Evolutionary conservation across 2,797 vertebrate species (phyloP).

Genomic region (Pempheris klunzingeri): DNA sequence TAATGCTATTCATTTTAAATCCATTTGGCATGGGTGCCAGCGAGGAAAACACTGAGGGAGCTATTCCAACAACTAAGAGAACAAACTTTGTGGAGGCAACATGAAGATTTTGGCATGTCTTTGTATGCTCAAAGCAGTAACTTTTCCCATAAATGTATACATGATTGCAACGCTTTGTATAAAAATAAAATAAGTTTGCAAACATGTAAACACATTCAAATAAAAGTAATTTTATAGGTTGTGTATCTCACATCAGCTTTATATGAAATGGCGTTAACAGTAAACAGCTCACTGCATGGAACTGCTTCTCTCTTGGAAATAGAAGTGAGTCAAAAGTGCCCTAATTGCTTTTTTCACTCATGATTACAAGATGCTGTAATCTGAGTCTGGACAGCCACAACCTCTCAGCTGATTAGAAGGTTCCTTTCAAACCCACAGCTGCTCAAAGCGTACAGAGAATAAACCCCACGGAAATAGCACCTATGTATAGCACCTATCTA

Average conservation of each 20-base stretch:
- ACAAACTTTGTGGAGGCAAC: slow-evolving; percentile 9
- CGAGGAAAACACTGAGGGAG: slow-evolving; percentile 15
- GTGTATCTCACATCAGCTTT: slow-evolving; percentile 11
- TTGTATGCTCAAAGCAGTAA: not conserved
- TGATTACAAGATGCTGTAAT: slow-evolving; percentile 46
- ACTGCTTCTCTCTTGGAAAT: slow-evolving; percentile 34
- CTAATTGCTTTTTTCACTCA: slow-evolving; percentile 40
- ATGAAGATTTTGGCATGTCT: not conserved
- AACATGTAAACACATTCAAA: slow-evolving; percentile 4
- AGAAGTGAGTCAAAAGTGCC: slow-evolving; percentile 2
- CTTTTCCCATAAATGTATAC: not conserved
- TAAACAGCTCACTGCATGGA: not conserved
- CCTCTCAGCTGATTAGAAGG: slow-evolving; percentile 53
- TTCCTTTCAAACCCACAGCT: slow-evolving; percentile 40
- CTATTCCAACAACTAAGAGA: slow-evolving; percentile 2
- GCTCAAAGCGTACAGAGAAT: slow-evolving; percentile 1
- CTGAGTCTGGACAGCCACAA: slow-evolving; percentile 26
- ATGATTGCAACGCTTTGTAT: slow-evolving; percentile 8
- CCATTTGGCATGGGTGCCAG: slow-evolving; percentile 23
- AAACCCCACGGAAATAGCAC: slow-evolving; percentile 33
- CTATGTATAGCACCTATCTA: slow-evolving; percentile 28
- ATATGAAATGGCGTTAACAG: slow-evolving; percentile 14
- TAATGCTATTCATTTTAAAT: slow-evolving; percentile 31
- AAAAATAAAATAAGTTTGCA: not conserved
- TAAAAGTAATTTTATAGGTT: not conserved